Conservation (phyloP, 2,113 vertebrate genomes). For the Xiphophorus couchianus region DNA sequence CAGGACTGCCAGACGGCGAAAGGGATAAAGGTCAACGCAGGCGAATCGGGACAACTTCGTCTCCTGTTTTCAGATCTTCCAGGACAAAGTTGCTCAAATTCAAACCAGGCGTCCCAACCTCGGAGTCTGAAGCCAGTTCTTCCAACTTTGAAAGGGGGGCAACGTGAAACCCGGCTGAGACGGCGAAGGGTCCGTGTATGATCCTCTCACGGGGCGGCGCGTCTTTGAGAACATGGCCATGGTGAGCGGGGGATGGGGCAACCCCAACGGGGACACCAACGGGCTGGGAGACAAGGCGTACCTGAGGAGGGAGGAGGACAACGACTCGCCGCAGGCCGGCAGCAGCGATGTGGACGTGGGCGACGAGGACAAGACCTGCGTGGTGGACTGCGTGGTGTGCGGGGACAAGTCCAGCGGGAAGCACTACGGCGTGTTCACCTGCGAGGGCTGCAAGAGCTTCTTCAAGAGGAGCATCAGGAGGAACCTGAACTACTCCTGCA, state of each 20-base stretch:
- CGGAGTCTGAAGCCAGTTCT: constrained; percentile 3
- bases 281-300: constrained; percentile 85
- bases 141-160: constrained; percentile 6
- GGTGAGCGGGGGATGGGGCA: constrained; percentile 93
- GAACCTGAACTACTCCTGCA: constrained; percentile 95
- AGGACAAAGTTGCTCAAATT: constrained; percentile 4
- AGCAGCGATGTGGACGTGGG: constrained; percentile 89
- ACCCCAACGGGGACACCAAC: constrained; percentile 86
- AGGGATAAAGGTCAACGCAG: constrained; percentile 66
- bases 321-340: constrained; percentile 87
- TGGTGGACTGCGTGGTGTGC: constrained; percentile 94
- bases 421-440: constrained; percentile 95
- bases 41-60: constrained; percentile 16
- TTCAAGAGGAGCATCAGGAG: constrained; percentile 94
- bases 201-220: constrained; percentile 46
- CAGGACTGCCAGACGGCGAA: constrained; percentile 54
- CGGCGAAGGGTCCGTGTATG: constrained; percentile 60
- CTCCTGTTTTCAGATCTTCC: constrained; percentile 10
- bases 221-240: constrained; percentile 88
- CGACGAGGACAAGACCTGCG: constrained; percentile 87
- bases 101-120: constrained; percentile 4
- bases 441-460: constrained; percentile 97
- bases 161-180: constrained; percentile 20
- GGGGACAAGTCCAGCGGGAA: constrained; percentile 94
- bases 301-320: constrained; percentile 85